Percentiles rank a stretch among this genome's conserved stretches.
These are phyloP conservation scores for Torymus texanus DNA, from an alignment of 2,888 invertebrate species.

Conservation along the genomic window DNA sequence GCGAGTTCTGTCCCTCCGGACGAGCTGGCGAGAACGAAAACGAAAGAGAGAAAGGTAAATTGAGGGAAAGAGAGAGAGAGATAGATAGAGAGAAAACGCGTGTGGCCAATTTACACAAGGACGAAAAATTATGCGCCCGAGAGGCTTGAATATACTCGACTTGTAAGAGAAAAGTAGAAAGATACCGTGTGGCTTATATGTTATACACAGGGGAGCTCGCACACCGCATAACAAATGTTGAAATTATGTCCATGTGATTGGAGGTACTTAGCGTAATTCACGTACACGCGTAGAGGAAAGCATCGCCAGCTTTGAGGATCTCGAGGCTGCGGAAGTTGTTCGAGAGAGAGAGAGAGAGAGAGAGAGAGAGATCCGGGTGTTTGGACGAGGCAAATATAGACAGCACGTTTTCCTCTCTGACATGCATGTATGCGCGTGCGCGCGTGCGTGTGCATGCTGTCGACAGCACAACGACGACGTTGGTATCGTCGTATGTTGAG, in stretches of 20 bases:
- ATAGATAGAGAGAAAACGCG: conserved; percentile 12
- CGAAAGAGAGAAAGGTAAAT: conserved; percentile 12
- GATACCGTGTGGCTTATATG: not conserved
- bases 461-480: too few species aligned
- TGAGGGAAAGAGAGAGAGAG: not conserved
- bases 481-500: not conserved
- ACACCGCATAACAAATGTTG: not conserved
- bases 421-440: not conserved
- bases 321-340: conserved; percentile 17
- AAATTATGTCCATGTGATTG: conserved; percentile 39
- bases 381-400: conserved; percentile 15
- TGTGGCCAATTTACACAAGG: conserved; percentile 44
- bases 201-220: conserved; percentile 25
- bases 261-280: conserved; percentile 22
- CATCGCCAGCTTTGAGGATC: conserved; percentile 9
- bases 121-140: conserved; percentile 54
- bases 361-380: conserved; percentile 18
- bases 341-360: not conserved
- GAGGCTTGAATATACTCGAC: conserved; percentile 14
- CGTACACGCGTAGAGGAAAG: too few species aligned
- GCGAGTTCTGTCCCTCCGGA: conserved; percentile 35
- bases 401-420: not conserved
- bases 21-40: not conserved
- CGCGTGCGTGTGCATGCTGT: too few species aligned
- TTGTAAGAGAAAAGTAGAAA: conserved; percentile 3